Conservation (phyloP, 2,797 vertebrate species). For the Erithacus rubecula region DNA sequence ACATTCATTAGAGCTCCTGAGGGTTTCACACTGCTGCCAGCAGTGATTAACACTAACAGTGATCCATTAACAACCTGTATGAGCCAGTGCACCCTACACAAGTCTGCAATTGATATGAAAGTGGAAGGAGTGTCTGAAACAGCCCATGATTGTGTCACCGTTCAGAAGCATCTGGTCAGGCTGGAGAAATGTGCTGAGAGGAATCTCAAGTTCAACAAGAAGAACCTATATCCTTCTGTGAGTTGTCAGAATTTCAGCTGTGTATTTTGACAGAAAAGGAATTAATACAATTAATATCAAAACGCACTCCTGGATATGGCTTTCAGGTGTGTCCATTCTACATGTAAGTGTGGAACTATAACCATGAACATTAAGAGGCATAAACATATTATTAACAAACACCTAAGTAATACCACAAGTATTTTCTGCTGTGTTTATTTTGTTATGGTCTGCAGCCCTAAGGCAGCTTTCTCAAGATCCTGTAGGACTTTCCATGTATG, state of each 20-base stretch:
- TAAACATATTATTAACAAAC: neutral
- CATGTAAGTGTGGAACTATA: neutral
- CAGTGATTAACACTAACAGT: neutral
- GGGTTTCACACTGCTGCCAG: neutral
- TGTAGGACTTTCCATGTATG: constrained; percentile 77
- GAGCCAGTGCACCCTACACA: neutral
- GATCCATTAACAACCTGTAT: neutral
- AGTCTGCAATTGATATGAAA: neutral
- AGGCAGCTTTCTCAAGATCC: constrained; percentile 72
- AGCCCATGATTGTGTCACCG: neutral
- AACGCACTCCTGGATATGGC: neutral
- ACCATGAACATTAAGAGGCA: neutral
- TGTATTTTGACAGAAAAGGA: neutral
- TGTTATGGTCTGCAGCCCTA: constrained; percentile 20
- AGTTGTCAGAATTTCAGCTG: neutral
- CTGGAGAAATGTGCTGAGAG: neutral
- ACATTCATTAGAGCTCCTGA: neutral
- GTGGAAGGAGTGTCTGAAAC: neutral
- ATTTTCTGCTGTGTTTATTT: neutral
- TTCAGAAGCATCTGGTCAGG: neutral
- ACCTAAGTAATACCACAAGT: neutral
- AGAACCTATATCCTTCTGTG: neutral
- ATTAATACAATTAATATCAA: neutral
- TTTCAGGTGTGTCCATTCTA: neutral
- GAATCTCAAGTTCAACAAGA: neutral